Conservation (phyloP, 2,113 vertebrate genomes). For the Agapornis roseicollis region DNA sequence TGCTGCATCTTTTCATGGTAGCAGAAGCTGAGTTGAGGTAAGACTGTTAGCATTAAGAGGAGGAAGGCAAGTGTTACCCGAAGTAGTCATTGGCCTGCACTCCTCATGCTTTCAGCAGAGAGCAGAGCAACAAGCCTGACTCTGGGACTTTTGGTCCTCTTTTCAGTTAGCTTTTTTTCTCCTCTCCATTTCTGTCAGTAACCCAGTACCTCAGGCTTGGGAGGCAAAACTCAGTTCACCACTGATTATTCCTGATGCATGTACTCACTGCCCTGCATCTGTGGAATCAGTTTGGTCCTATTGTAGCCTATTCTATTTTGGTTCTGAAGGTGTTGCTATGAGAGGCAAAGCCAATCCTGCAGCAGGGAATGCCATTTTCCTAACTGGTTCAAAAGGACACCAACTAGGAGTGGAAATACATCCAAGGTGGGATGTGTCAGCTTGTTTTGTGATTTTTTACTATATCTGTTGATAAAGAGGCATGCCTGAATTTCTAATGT, state of each 20-base stretch:
- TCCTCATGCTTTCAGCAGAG: rapidly evolving
- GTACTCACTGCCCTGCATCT: background rate
- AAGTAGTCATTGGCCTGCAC: background rate
- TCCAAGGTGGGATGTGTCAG: background rate
- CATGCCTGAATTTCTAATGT: background rate
- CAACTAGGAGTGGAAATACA: background rate
- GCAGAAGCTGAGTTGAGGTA: background rate
- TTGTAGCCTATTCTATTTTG: background rate
- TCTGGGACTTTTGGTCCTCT: background rate
- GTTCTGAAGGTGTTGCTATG: background rate
- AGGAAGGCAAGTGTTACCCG: background rate
- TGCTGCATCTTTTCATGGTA: background rate
- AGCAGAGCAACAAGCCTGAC: background rate
- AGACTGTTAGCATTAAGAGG: rapidly evolving
- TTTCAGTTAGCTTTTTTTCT: background rate
- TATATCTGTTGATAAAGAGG: background rate
- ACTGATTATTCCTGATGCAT: background rate
- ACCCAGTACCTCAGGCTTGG: background rate
- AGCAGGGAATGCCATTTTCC: background rate
- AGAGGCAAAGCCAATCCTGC: background rate
- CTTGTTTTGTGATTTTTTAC: background rate
- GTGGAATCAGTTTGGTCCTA: background rate
- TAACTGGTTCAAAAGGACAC: background rate
- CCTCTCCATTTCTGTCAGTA: background rate
- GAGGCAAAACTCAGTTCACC: background rate